Percentiles rank a stretch among this genome's conserved stretches.
phyloP scores from a whole-genome alignment of 1,140 invertebrate species.

The Dreissena rostriformis region DNA sequence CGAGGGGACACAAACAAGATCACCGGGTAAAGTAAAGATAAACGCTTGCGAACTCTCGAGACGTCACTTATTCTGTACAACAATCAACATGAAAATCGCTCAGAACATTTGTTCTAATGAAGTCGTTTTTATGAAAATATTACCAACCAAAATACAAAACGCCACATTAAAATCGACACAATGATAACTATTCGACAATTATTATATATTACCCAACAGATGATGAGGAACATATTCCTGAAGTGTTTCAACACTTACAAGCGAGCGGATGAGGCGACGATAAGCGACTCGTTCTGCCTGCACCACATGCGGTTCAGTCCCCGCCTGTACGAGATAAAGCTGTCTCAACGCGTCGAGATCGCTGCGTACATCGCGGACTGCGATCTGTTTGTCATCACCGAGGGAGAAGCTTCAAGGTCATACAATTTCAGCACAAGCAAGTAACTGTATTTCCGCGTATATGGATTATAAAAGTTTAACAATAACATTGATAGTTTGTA shows the following conservation, averaged over 20 bases:
- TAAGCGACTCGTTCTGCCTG: slow-evolving; percentile 36
- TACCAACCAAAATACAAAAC: no score
- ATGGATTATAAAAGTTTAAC: not conserved
- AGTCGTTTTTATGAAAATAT: no score
- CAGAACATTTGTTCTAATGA: no score
- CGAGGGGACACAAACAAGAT: no score
- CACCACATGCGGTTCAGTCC: slow-evolving; percentile 70
- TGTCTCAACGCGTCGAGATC: slow-evolving; percentile 73
- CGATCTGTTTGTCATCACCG: slow-evolving; percentile 75
- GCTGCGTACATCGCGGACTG: slow-evolving; percentile 75
- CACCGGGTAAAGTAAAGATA: no score
- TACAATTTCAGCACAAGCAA: slow-evolving; percentile 77
- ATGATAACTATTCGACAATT: no score
- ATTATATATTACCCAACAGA: slow-evolving; percentile 59
- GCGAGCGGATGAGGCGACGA: slow-evolving; percentile 61
- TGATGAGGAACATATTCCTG: slow-evolving; percentile 79
- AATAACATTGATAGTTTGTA: not conserved
- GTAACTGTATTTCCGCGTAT: not conserved
- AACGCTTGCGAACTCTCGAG: no score
- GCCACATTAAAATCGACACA: no score
- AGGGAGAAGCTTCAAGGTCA: slow-evolving; percentile 75
- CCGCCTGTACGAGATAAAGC: slow-evolving; percentile 76
- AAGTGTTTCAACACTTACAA: slow-evolving; percentile 80
- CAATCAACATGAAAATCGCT: no score
- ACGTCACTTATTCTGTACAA: no score